These are phyloP conservation scores for Muntiacus muntjak DNA, from an alignment of 2,113 vertebrate genomes.

Conservation along the genomic window DNA sequence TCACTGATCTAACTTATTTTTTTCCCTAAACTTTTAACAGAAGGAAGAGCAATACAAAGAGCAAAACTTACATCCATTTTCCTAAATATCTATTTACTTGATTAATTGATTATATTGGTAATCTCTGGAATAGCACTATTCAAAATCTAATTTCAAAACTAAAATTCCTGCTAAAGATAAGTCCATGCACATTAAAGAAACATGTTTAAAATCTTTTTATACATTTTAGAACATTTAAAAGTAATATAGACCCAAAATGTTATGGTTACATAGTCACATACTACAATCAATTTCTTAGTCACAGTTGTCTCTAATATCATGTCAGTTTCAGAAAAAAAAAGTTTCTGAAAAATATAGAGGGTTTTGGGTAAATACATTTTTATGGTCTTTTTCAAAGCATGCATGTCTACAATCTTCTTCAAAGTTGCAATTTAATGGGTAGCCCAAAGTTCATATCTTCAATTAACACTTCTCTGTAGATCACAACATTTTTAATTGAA, in stretches of 20 bases:
- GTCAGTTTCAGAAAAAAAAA: not conserved
- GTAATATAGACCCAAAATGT: not conserved
- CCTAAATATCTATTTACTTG: not conserved
- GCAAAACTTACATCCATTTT: not conserved
- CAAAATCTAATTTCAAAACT: conserved; percentile 1
- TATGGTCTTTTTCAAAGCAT: not conserved
- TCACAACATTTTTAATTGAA: not conserved
- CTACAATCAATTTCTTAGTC: not conserved
- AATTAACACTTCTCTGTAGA: not conserved
- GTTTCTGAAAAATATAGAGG: not conserved
- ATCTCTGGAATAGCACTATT: not conserved
- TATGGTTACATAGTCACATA: not conserved
- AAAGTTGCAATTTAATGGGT: not conserved
- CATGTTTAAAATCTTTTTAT: not conserved
- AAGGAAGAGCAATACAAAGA: not conserved
- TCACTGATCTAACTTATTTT: not conserved
- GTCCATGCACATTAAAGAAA: not conserved
- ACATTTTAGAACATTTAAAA: not conserved
- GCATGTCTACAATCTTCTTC: not conserved
- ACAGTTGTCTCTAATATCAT: not conserved
- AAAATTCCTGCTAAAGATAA: not conserved
- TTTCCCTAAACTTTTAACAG: not conserved
- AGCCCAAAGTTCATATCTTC: not conserved
- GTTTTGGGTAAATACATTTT: not conserved
- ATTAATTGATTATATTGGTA: not conserved